Evolutionary conservation across 1,140 invertebrate species (phyloP), one percentile per base, ranked within the genome.

Genomic region (Drosophila arawakana): DNA sequence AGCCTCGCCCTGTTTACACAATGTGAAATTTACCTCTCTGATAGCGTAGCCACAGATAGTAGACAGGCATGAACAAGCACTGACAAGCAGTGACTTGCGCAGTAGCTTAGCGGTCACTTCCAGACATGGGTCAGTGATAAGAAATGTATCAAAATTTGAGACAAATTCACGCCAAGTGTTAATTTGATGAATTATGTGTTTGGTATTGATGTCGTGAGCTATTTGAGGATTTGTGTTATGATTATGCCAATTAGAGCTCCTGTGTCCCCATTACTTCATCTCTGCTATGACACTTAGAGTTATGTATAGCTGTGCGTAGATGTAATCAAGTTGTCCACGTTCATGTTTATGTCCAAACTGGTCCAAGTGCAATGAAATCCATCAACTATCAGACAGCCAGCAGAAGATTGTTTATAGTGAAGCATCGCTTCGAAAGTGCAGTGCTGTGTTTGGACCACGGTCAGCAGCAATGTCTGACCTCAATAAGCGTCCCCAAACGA

Each of bases 331-430:
- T 37, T 77, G 70, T 66, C 62, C 58, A 76, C 73, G 60, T 60
- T 61, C 57, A 67, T 67, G 49, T 57, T 55, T 62, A 67, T 55
- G 57, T 55, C 25, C 43, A 55, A 61, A 69, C 65, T 55, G 65
- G 70, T 84, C 41, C 60, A 63, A 41, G 58, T 46, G 70, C 54
- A 63, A 74, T 7, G 83, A 69, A 68, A 81, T 86, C 62, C 83
- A 82, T 86, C 83, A 81, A 62, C 59, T 46, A 46, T 67, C 41
- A 13, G 30, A 11, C 54, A 37, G n/a, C 25, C 25, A 11, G 55
- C 68, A 67, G 60, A 66, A 65, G 80, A 80, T 88, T 61, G 66
- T 86, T 86, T 81, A 82, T 88, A 79, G 78, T 80, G 82, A 86
- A 46, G 41, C n/a, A 11, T 30, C 39, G 57, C 70, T n/a, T 63